Evolutionary conservation across 1,140 invertebrate species (phyloP).

Genomic region (Drosophila bifasciata): DNA sequence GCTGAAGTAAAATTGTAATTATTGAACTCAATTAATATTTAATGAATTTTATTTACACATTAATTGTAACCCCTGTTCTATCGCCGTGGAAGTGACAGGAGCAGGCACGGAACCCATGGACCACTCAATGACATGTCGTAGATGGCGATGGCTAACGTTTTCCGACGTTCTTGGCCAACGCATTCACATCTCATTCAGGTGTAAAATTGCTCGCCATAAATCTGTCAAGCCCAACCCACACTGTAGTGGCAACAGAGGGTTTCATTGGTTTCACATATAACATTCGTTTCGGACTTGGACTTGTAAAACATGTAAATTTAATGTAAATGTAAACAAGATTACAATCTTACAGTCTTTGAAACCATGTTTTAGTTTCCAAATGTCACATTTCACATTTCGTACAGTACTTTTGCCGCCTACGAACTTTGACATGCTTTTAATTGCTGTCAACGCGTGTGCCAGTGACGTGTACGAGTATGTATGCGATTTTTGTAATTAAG

Average conservation of each 20-base stretch:
- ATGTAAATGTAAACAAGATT: too few species aligned
- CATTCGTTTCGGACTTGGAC: too few species aligned
- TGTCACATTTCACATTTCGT: constrained; percentile 18
- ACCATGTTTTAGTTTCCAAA: too few species aligned
- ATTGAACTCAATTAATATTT: constrained; percentile 79
- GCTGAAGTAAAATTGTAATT: constrained; percentile 48
- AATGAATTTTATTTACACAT: constrained; percentile 77
- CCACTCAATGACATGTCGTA: constrained; percentile 40
- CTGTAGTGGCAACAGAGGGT: background rate
- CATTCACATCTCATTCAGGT: constrained; percentile 42
- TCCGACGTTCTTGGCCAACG: constrained; percentile 33
- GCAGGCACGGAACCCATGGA: background rate
- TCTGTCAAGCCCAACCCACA: constrained; percentile 33
- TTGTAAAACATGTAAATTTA: too few species aligned
- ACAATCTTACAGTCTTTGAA: too few species aligned
- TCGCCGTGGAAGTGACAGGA: background rate
- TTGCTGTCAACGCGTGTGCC: constrained; percentile 64
- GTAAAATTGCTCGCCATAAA: constrained; percentile 67
- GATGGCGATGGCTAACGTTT: constrained; percentile 44
- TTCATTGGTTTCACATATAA: background rate
- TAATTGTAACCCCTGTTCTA: constrained; percentile 57
- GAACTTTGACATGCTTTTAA: constrained; percentile 63
- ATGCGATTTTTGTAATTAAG: constrained; percentile 68
- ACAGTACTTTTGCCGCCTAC: background rate
- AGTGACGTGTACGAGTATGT: constrained; percentile 25